A percentile compares a stretch with the other conserved stretches of the same genome.
phyloP scores from a whole-genome alignment of 2,113 vertebrate species.

The Peromyscus californicus region DNA sequence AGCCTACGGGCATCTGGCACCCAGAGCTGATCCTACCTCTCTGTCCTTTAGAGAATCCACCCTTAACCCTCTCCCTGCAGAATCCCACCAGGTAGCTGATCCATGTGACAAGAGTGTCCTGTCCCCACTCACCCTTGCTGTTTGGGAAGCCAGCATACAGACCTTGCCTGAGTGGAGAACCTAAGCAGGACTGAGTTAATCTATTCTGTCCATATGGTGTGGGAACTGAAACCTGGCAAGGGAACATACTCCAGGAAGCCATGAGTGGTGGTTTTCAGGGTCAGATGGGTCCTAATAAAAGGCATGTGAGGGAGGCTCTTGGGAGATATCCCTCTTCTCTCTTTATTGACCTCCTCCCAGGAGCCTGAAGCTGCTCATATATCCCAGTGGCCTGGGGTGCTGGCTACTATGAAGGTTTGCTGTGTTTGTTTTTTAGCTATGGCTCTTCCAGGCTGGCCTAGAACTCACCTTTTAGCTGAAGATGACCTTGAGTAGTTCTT shows the following conservation, averaged over 20 bases:
- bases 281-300: background rate
- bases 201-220: too few species aligned
- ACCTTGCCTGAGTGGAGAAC: background rate
- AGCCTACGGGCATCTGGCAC: background rate
- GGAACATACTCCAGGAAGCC: rapidly evolving
- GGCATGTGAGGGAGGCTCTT: background rate
- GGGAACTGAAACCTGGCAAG: background rate
- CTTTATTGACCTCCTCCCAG: background rate
- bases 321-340: too few species aligned
- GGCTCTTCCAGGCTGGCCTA: background rate
- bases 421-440: background rate
- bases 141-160: background rate
- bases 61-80: background rate
- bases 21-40: background rate
- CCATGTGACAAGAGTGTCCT: rapidly evolving
- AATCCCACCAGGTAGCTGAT: background rate
- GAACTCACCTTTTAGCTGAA: background rate
- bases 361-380: background rate
- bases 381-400: too few species aligned
- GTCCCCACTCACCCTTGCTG: background rate
- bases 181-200: background rate
- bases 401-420: background rate
- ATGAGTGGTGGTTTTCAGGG: background rate
- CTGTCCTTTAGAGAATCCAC: background rate
- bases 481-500: background rate